These are phyloP conservation scores for Coilia nasus DNA, from an alignment of 2,797 vertebrate species.

Conservation along the genomic window DNA sequence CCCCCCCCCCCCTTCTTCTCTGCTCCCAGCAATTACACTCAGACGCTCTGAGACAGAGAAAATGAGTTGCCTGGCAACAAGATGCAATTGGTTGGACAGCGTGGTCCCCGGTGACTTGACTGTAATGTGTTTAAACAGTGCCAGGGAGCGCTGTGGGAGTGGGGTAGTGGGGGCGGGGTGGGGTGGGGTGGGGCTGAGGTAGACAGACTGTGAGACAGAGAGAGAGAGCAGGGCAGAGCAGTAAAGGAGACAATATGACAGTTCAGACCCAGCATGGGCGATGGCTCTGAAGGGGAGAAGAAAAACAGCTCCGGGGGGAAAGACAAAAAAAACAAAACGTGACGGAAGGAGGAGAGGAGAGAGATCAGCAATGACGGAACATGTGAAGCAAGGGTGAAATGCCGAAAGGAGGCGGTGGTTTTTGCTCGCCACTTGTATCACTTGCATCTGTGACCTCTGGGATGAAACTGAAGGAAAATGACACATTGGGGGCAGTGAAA, in stretches of 20 bases:
- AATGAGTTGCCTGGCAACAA: constrained; percentile 82
- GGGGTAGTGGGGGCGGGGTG: constrained; percentile 27
- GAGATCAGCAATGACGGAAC: neutral
- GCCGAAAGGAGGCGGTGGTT: neutral
- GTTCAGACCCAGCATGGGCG: neutral
- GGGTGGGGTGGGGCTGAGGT: neutral
- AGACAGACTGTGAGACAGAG: constrained; percentile 12
- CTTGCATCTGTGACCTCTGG: neutral
- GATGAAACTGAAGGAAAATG: neutral
- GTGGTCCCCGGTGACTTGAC: constrained; percentile 76
- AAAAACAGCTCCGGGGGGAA: constrained; percentile 33
- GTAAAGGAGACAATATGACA: neutral
- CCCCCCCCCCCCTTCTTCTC: constrained; percentile 50
- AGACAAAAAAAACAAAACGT: constrained; percentile 32
- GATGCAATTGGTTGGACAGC: constrained; percentile 80
- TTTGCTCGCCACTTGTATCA: neutral
- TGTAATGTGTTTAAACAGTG: constrained; percentile 79
- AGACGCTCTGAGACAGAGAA: constrained; percentile 76
- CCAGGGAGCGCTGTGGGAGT: constrained; percentile 50
- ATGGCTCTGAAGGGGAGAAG: neutral
- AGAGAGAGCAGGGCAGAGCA: neutral
- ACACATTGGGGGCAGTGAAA: constrained; percentile 4
- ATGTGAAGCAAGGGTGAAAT: neutral
- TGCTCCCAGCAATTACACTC: constrained; percentile 75
- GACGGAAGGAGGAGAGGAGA: neutral